Evolutionary conservation across 2,797 vertebrate genomes (phyloP), one percentile per base, ranked within the genome.

Genomic region (Trachurus trachurus): DNA sequence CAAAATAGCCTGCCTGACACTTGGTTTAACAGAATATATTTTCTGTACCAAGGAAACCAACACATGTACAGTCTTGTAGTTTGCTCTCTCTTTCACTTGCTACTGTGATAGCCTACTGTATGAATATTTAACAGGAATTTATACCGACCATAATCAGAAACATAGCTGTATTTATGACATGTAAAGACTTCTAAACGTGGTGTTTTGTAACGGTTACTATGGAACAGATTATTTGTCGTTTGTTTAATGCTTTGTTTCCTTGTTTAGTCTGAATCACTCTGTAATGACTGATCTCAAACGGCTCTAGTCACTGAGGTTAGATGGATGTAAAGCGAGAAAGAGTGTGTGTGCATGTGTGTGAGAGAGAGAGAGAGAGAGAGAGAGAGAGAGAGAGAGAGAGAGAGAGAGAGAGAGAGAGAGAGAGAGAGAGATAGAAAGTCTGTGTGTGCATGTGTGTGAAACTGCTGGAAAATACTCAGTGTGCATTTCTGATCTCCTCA

Each of bases 401-500:
- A 1, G 5, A 16, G n/a, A 65, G 62, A 11, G 9, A 19, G 60
- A 29, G 64, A 7, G 66, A 10, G 60, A 26, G 59, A 4, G 67
- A 4, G 40, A 1, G 44, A 5, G 13, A 1, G 5, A 16, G 13
- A n/a, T n/a, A n/a, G n/a, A n/a, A n/a, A n/a, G 29, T 37, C 65
- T 17, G 45, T 42, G 66, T 17, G 50, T 11, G 74, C 47, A 58
- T 15, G 60, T 64, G 78, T 47, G 64, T 69, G 74, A 78, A 81
- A 85, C 74, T 80, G 62, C 80, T 31, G 65, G 71, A 82, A 88
- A 91, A 90, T 74, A 91, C 85, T 89, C 78, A 72, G 89, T 64
- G 86, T 92, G 91, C 91, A 91, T 92, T 92, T 93, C 85, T 90
- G 90, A 92, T 92, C 91, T 93, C 88, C 80, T 93, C 93, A 94